Conservation (phyloP, 2,797 vertebrate genomes). For the Acrossocheilus fasciatus region DNA sequence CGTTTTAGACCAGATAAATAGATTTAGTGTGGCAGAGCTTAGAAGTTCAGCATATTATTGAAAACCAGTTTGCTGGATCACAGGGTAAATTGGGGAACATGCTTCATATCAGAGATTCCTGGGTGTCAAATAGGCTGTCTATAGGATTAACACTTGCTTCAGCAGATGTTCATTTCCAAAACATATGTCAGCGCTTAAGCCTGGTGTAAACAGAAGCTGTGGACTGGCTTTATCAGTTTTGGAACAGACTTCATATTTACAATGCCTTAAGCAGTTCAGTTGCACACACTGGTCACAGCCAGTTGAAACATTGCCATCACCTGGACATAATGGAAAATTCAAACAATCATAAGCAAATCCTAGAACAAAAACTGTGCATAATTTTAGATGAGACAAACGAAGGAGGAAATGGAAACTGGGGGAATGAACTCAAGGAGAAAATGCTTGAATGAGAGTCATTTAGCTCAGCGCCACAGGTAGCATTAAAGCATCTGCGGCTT, state of each 20-base stretch:
- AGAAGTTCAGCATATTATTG: slow-evolving; percentile 72
- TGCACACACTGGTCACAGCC: slow-evolving; percentile 64
- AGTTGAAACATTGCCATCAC: slow-evolving; percentile 55
- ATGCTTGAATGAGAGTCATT: slow-evolving; percentile 26
- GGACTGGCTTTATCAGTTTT: slow-evolving; percentile 79
- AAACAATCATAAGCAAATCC: slow-evolving; percentile 28
- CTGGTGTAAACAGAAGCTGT: slow-evolving; percentile 77
- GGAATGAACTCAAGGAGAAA: slow-evolving; percentile 18
- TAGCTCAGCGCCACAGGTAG: slow-evolving; percentile 55
- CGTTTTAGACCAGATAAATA: slow-evolving; percentile 77
- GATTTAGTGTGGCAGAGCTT: slow-evolving; percentile 72
- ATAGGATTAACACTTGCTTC: slow-evolving; percentile 78
- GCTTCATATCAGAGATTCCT: slow-evolving; percentile 74
- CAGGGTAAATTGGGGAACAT: slow-evolving; percentile 62
- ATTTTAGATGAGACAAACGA: neutral
- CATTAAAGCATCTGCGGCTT: slow-evolving; percentile 44
- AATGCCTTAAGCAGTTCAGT: slow-evolving; percentile 68
- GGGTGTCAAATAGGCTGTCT: slow-evolving; percentile 77
- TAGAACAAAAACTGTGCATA: neutral
- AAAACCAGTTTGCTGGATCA: slow-evolving; percentile 75
- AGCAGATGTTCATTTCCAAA: slow-evolving; percentile 79
- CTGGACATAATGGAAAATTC: slow-evolving; percentile 50
- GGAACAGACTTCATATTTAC: slow-evolving; percentile 74
- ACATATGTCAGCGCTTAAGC: slow-evolving; percentile 81
- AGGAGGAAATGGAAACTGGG: neutral